Base-by-base conservation (phyloP, 1,140 invertebrate species). In the Lasioglossum albipes region DNA sequence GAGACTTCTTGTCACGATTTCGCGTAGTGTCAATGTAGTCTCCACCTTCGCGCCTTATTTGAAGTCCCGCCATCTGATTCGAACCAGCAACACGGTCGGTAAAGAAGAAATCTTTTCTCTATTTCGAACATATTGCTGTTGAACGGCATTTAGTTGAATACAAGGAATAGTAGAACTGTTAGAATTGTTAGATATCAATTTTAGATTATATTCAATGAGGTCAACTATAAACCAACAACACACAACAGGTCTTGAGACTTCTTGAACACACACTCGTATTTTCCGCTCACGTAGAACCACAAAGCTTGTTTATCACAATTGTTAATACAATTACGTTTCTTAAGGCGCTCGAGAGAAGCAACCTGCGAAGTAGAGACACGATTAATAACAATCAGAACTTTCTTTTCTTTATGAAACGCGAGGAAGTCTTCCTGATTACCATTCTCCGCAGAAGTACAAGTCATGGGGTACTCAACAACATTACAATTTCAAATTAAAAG, bases 21-120 rank as follows among this genome's bases (percentile, higher is more conserved):
- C 12, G 22, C 27, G 3, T 3, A 61, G 59, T 27, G n/a, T 45
- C 22, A 18, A 7, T 16, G 12, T 20, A 64, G 16, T 16, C 6
- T 49, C 31, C n/a, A 18, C 18, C 45, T 66, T 31, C 36, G 64
- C 9, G 59, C 22, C 13, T 13, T 5, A 57, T 42, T 76, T 9
- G 18, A 54, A 27, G 41, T 52, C 64, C 45, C 74, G 74, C 65
- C 65, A 0, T 27, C 1, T 0, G 36, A 49, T 76, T 76, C 27
- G 9, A 68, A 76, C 20, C 18, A 27, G 64, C 13, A 42, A 68
- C 74, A 18, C 36, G 0, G 49, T 68, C 64, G 65, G 65, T 68
- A 76, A 68, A n/a, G 65, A 57, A 68, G 65, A 16, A 22, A 31
- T 12, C 57, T 9, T 2, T 9, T 7, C n/a, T 4, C 57, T 9